Evolutionary conservation across 2,888 invertebrate genomes (phyloP).

Genomic region (Willowsia nigromaculata): DNA sequence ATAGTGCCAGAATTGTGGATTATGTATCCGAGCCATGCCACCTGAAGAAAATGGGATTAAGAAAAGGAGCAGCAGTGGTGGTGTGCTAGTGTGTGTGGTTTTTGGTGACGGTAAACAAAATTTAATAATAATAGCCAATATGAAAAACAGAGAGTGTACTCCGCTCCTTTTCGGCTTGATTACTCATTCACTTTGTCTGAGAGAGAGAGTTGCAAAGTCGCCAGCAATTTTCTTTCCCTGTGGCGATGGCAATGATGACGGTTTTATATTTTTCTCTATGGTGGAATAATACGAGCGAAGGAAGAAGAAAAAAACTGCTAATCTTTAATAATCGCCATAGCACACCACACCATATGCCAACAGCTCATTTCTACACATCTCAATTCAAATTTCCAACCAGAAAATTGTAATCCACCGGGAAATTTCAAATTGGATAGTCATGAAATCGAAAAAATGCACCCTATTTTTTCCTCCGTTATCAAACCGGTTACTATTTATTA

Average conservation of each 20-base stretch:
- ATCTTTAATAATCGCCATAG: background rate
- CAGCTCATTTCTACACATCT: no score
- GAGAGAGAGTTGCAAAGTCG: no score
- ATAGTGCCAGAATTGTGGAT: background rate
- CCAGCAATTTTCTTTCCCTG: no score
- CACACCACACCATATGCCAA: background rate
- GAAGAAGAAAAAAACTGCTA: slow-evolving; percentile 3
- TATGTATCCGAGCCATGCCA: no score
- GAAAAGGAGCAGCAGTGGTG: no score
- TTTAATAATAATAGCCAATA: background rate
- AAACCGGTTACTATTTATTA: background rate
- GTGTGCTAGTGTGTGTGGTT: no score
- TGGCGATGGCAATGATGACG: no score
- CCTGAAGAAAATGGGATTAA: no score
- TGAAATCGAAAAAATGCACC: background rate
- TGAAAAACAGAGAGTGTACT: background rate
- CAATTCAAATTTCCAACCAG: no score
- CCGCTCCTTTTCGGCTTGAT: background rate
- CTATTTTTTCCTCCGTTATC: background rate
- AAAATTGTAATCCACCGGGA: no score
- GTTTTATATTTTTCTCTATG: no score
- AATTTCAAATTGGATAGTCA: no score
- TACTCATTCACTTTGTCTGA: background rate
- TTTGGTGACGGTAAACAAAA: background rate
- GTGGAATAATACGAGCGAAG: background rate